A percentile compares a stretch with the other conserved stretches of the same genome.
Conservation (phyloP, 2,888 invertebrate genomes). For the Terebella lapidaria region DNA sequence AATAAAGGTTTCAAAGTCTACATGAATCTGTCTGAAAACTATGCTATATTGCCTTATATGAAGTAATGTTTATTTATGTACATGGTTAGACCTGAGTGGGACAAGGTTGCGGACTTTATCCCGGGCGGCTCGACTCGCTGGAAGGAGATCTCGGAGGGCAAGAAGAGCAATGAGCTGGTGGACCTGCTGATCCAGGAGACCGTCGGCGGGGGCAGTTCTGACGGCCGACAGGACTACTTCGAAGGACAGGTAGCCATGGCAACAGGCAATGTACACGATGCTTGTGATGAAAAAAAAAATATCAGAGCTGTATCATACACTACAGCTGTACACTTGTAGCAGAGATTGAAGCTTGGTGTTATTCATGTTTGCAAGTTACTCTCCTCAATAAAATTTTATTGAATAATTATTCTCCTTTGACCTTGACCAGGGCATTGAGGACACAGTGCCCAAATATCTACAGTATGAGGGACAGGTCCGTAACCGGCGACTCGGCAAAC, state of each 20-base stretch:
- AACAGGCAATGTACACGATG: not conserved
- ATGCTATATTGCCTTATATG: too few species aligned
- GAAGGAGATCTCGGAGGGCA: slow-evolving; percentile 46
- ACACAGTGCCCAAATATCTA: slow-evolving; percentile 45
- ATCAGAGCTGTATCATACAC: not conserved
- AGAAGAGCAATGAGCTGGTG: slow-evolving; percentile 45
- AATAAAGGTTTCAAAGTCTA: too few species aligned
- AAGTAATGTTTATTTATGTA: too few species aligned
- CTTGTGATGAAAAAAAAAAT: not conserved
- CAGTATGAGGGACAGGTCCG: slow-evolving; percentile 43
- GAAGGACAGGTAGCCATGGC: slow-evolving; percentile 48
- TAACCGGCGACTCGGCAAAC: slow-evolving; percentile 45
- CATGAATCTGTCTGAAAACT: too few species aligned
- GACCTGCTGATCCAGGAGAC: slow-evolving; percentile 46
- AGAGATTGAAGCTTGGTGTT: not conserved
- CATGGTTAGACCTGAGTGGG: slow-evolving; percentile 52
- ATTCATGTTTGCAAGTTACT: not conserved
- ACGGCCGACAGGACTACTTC: slow-evolving; percentile 42
- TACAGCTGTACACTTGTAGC: not conserved
- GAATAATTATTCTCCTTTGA: not conserved
- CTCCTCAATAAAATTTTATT: not conserved
- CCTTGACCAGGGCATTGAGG: slow-evolving; percentile 43
- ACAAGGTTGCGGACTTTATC: slow-evolving; percentile 44
- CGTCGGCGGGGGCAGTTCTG: slow-evolving; percentile 32
- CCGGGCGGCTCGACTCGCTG: slow-evolving; percentile 44